phyloP scores from a whole-genome alignment of 2,888 invertebrate species.

The Mesodorylaimus sp. region DNA sequence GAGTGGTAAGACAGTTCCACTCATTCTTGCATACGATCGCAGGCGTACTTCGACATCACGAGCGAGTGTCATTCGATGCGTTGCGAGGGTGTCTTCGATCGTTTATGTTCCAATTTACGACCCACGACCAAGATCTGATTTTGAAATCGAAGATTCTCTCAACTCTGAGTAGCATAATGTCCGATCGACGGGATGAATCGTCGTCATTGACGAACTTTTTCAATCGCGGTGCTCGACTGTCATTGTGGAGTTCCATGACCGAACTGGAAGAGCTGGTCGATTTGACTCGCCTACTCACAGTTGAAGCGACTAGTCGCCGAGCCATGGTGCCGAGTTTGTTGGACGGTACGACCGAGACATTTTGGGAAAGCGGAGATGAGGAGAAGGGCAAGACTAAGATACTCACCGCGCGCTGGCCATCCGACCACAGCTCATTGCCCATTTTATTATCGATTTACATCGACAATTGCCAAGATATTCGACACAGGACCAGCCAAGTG shows the following conservation, averaged over 20 bases:
- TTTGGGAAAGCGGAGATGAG: slow-evolving; percentile 97
- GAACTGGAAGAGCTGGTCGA: slow-evolving; percentile 38
- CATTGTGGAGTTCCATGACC: slow-evolving; percentile 1
- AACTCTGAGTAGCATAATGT: slow-evolving; percentile 22
- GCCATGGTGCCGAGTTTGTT: slow-evolving; percentile 80
- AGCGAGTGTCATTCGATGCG: slow-evolving; percentile 16
- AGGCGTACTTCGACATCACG: slow-evolving; percentile 21
- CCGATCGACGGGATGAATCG: not conserved
- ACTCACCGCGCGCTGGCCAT: not conserved
- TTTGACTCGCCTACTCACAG: slow-evolving; percentile 53
- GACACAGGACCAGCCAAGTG: slow-evolving; percentile 47
- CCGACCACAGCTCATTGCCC: slow-evolving; percentile 31
- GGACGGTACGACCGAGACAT: slow-evolving; percentile 87
- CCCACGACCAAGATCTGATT: slow-evolving; percentile 25
- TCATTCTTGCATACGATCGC: slow-evolving; percentile 21
- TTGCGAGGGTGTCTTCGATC: slow-evolving; percentile 25
- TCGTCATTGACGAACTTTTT: not conserved
- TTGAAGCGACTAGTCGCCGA: slow-evolving; percentile 74
- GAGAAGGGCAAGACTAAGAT: slow-evolving; percentile 46
- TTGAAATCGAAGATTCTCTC: slow-evolving; percentile 25
- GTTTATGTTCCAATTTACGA: slow-evolving; percentile 27
- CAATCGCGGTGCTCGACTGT: not conserved
- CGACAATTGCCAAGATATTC: slow-evolving; percentile 59
- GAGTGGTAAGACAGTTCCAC: slow-evolving; percentile 24
- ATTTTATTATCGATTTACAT: slow-evolving; percentile 66